Base-by-base conservation (phyloP, 1,140 invertebrate genomes). In the Neuroterus valhalla region DNA sequence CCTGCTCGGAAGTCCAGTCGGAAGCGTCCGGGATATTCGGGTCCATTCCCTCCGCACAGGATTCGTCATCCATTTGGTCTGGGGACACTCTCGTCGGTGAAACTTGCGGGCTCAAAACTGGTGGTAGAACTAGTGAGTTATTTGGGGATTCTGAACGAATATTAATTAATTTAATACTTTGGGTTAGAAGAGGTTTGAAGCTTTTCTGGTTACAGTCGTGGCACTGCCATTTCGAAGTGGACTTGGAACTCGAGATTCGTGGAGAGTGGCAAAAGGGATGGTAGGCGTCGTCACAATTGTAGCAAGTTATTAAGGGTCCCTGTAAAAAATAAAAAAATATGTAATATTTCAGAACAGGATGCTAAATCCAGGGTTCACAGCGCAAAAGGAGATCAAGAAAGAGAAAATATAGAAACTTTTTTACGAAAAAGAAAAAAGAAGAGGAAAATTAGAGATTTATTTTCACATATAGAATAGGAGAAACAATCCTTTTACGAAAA, bases 241-340 rank as follows among this genome's bases (percentile, higher is more conserved):
- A 77, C 78, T 88, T 89, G 5, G 78, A 69, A 4, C 77, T 52
- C 4, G 80, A 87, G 75, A 94, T 91, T 46, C 91, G 87, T n/a
- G 93, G 93, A 38, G 91, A 86, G 83, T 96, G 95, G 83, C 96
- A 97, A 38, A 91, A 89, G 72, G 93, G 91, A 87, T 97, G 96
- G 86, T 96, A 96, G 14, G 94, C 94, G 89, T 96, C 95, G 72
- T 96, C 94, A 88, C 96, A 97, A 31, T 92, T 92, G 83, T 92
- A 94, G 88, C 96, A 97, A 52, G 96, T 95, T 66, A 94, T 91
- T 77, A 96, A 88, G 5, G 84, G 82, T 55, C 89, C 89, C 89
- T 90, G 55, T 44, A 73, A 45, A 23, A 71, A 67, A 45, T 2
- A 17, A 43, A 45, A 66, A 46, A 68, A 73, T 0, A 48, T 14